These are phyloP conservation scores for Bombus polaris DNA, from an alignment of 1,140 invertebrate species.

Conservation along the genomic window DNA sequence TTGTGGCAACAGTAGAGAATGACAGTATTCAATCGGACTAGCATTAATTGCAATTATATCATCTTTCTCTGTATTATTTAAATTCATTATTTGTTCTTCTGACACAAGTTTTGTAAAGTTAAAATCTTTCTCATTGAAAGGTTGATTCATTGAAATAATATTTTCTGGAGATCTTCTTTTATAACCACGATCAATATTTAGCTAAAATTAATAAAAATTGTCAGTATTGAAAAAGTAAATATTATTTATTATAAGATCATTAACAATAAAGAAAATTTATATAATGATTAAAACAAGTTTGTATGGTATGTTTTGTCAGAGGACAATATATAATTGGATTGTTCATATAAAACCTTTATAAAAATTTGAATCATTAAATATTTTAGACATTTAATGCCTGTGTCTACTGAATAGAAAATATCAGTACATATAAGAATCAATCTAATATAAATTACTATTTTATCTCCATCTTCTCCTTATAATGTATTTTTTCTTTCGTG, in stretches of 20 bases:
- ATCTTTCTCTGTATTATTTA: conserved; percentile 71
- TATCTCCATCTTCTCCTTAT: no score
- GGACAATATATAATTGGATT: not conserved
- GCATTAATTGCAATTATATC: conserved; percentile 86
- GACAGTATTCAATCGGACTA: conserved; percentile 87
- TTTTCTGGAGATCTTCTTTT: conserved; percentile 85
- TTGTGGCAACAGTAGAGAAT: conserved; percentile 86
- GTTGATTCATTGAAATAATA: conserved; percentile 84
- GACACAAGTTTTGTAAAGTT: conserved; percentile 87
- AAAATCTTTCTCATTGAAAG: conserved; percentile 85
- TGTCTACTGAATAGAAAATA: no score
- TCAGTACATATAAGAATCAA: no score
- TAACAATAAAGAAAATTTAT: not conserved
- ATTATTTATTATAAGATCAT: not conserved
- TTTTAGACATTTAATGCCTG: no score
- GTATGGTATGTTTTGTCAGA: no score
- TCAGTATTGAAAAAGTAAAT: not conserved
- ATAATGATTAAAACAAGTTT: not conserved
- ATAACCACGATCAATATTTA: conserved; percentile 85
- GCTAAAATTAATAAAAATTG: conserved; percentile 79
- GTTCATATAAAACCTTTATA: not conserved
- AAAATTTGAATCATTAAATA: not conserved
- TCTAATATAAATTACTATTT: no score
- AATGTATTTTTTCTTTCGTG: no score
- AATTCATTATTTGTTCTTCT: conserved; percentile 84